Conservation (phyloP, 2,888 invertebrate species). For the Stramonita haemastoma region DNA sequence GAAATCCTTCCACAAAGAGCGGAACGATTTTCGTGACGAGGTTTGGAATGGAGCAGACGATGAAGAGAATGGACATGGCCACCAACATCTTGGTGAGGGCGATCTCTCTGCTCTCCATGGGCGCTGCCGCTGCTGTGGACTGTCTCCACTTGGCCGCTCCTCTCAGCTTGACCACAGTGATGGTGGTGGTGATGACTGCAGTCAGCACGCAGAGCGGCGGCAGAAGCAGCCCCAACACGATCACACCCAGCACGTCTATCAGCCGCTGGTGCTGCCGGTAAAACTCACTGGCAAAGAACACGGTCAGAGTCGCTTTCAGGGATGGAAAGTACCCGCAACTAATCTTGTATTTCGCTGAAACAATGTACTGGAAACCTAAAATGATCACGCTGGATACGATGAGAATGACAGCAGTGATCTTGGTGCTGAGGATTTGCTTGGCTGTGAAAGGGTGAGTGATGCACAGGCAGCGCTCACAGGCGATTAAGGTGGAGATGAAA, state of each 20-base stretch:
- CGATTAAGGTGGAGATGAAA: neutral
- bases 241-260: neutral
- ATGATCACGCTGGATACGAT: neutral
- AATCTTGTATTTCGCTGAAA: conserved; percentile 2
- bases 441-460: neutral
- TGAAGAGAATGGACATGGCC: neutral
- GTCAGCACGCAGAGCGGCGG: neutral
- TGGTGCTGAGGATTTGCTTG: neutral
- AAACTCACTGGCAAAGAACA: neutral
- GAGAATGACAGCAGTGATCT: neutral
- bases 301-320: neutral
- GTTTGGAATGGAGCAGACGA: neutral
- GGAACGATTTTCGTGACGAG: neutral
- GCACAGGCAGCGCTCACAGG: conserved; percentile 17
- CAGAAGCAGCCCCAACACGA: neutral
- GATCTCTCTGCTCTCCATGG: neutral
- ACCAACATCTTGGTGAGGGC: conserved; percentile 21
- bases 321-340: neutral
- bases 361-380: neutral
- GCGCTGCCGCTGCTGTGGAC: neutral
- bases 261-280: neutral
- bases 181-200: neutral
- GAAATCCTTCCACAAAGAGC: neutral
- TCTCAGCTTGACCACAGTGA: conserved; percentile 6
- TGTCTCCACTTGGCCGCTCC: conserved; percentile 3